A percentile compares a stretch with the other conserved stretches of the same genome.
These are phyloP conservation scores for Crocuta crocuta DNA, from an alignment of 2,113 vertebrate species.

Conservation along the genomic window DNA sequence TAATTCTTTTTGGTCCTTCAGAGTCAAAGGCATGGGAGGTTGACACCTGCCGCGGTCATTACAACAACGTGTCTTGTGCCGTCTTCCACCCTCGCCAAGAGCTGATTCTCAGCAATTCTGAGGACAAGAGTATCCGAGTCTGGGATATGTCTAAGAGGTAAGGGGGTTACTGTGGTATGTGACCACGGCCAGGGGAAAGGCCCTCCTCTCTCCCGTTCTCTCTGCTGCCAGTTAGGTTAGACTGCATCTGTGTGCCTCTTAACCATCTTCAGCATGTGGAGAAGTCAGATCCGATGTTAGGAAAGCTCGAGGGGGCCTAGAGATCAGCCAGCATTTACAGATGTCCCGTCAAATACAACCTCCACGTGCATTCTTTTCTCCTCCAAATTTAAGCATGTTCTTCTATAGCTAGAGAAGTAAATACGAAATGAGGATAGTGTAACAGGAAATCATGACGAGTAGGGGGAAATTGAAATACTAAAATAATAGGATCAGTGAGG, in stretches of 20 bases:
- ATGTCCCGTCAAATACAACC: not conserved
- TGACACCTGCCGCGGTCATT: conserved; percentile 97
- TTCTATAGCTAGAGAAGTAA: conserved; percentile 36
- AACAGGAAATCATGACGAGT: not conserved
- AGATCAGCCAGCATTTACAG: not conserved
- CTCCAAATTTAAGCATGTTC: conserved; percentile 21
- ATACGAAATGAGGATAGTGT: not conserved
- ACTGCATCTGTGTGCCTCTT: conserved; percentile 11
- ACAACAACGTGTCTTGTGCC: conserved; percentile 98
- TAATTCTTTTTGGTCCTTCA: conserved; percentile 71
- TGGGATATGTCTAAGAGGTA: conserved; percentile 98
- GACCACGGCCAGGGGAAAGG: not conserved
- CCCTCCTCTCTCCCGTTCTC: not conserved
- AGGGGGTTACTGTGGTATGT: not conserved
- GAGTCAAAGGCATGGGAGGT: conserved; percentile 99
- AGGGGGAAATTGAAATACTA: not conserved
- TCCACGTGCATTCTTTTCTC: not conserved
- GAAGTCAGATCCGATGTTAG: not conserved
- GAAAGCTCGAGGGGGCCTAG: not conserved
- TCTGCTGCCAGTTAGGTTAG: not conserved
- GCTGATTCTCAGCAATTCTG: conserved; percentile 97
- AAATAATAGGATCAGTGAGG: not conserved
- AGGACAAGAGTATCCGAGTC: conserved; percentile 98
- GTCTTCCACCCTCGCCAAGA: conserved; percentile 99
- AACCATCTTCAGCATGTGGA: not conserved